phyloP scores from a whole-genome alignment of 1,140 invertebrate genomes.

The Drosophila nikananu region DNA sequence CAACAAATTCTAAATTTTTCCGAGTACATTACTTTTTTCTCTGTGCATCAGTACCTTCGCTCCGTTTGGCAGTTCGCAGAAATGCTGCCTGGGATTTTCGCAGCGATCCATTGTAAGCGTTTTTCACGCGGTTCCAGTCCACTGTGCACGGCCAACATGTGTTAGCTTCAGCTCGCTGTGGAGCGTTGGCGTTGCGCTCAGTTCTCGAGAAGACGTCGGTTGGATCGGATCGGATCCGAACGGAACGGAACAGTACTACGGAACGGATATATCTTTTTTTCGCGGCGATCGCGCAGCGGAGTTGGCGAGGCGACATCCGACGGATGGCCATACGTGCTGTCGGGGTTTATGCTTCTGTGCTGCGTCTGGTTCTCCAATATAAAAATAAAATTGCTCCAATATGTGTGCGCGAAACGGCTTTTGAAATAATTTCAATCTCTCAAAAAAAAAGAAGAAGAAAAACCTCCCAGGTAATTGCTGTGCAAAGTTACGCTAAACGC shows the following conservation, averaged over 20 bases:
- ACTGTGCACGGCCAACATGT: conserved; percentile 64
- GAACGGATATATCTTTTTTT: conserved; percentile 38
- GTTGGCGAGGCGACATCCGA: conserved; percentile 43
- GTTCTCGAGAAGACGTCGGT: conserved; percentile 75
- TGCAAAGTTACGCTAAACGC: conserved; percentile 31
- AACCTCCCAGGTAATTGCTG: conserved; percentile 32
- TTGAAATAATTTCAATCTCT: conserved; percentile 19
- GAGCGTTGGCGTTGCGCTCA: conserved; percentile 71
- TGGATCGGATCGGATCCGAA: conserved; percentile 54
- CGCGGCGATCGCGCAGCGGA: conserved; percentile 17
- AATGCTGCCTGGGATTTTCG: conserved; percentile 36
- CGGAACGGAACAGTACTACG: conserved; percentile 22
- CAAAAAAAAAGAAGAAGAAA: not conserved
- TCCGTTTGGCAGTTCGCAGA: conserved; percentile 23
- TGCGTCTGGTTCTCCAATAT: conserved; percentile 50
- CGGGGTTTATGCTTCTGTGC: conserved; percentile 44
- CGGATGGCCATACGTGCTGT: conserved; percentile 33
- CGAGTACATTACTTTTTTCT: not conserved
- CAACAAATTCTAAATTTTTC: not conserved
- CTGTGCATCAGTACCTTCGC: conserved; percentile 1
- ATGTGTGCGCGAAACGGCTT: conserved; percentile 39
- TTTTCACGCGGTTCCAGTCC: conserved; percentile 59
- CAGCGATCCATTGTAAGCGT: conserved; percentile 11
- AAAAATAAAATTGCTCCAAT: conserved; percentile 64
- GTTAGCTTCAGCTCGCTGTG: conserved; percentile 42